Evolutionary conservation across 2,797 vertebrate genomes (phyloP).

Genomic region (Gallinago nigripennis): DNA sequence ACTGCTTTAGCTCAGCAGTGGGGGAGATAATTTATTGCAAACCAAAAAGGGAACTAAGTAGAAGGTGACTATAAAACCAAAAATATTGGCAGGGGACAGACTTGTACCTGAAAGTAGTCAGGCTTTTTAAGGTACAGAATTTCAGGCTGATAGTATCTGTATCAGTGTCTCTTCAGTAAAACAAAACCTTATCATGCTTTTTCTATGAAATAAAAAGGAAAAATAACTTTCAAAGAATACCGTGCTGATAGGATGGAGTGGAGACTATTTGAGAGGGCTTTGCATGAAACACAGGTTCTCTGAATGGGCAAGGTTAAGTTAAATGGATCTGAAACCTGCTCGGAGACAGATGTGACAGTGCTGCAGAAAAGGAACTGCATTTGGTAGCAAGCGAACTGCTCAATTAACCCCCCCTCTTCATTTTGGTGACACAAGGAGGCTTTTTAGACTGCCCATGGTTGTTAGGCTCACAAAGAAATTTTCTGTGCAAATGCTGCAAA

Average conservation of each 20-base stretch:
- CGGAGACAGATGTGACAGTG: background rate
- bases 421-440: background rate
- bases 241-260: background rate
- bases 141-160: background rate
- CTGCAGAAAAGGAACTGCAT: background rate
- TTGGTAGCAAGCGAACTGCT: rapidly evolving
- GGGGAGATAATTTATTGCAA: conserved; percentile 17
- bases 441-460: background rate
- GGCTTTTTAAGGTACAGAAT: background rate
- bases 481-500: background rate
- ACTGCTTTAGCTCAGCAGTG: background rate
- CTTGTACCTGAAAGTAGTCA: background rate
- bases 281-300: background rate
- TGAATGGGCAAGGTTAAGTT: background rate
- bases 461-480: background rate
- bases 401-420: background rate
- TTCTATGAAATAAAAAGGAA: background rate
- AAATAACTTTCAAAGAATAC: background rate
- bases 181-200: background rate
- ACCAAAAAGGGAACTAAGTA: conserved; percentile 18
- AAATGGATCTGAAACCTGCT: background rate
- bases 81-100: background rate
- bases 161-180: background rate
- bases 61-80: conserved; percentile 30
- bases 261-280: background rate